phyloP scores from a whole-genome alignment of 2,797 vertebrate species.

The Sphenopsis melanotis region DNA sequence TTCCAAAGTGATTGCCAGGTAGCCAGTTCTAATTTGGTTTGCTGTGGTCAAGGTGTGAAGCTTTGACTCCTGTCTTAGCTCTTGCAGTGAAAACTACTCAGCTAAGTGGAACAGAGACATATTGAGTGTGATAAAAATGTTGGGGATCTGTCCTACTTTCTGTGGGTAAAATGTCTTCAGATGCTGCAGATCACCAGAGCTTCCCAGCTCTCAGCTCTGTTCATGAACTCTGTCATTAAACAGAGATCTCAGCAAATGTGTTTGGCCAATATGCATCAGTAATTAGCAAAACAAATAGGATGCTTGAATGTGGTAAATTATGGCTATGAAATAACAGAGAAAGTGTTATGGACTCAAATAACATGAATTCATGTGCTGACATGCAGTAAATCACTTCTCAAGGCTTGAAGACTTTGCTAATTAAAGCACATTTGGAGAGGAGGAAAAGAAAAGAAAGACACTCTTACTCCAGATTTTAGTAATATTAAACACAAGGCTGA shows the following conservation, averaged over 20 bases:
- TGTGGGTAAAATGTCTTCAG: background rate
- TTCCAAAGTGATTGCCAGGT: background rate
- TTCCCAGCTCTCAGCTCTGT: background rate
- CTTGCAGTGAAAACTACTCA: background rate
- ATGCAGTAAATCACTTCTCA: constrained; percentile 5
- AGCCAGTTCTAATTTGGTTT: background rate
- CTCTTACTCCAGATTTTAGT: background rate
- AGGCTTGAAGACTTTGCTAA: background rate
- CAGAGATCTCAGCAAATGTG: background rate
- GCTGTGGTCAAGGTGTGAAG: background rate
- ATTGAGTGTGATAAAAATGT: background rate
- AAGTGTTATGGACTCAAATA: constrained; percentile 1
- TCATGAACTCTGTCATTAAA: background rate
- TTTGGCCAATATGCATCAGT: background rate
- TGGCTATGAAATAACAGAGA: background rate
- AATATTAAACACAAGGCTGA: background rate
- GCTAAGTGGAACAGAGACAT: background rate
- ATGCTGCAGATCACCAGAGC: background rate
- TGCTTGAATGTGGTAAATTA: background rate
- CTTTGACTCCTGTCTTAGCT: background rate
- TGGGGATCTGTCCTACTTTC: background rate
- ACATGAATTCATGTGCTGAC: background rate
- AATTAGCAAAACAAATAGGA: constrained; percentile 6
- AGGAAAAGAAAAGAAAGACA: background rate
- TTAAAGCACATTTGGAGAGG: background rate